These are phyloP conservation scores for Clamator glandarius DNA, from an alignment of 2,797 vertebrate genomes.

Conservation along the genomic window DNA sequence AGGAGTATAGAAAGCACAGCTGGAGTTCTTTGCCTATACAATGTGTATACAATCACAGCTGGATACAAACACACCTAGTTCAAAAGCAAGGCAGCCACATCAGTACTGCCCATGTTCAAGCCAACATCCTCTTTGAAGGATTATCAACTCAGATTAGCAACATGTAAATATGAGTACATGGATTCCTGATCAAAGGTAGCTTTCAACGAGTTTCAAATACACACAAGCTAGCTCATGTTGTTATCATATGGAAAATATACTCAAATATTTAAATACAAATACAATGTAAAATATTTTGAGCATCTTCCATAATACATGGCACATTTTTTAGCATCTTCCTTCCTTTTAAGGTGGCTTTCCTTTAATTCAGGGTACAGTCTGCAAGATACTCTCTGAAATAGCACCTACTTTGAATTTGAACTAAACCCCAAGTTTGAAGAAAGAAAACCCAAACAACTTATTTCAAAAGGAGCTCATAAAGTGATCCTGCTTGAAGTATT, in stretches of 20 bases:
- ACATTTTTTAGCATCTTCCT: background rate
- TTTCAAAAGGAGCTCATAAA: background rate
- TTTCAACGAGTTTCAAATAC: background rate
- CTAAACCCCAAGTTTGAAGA: background rate
- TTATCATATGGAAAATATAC: background rate
- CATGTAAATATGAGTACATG: background rate
- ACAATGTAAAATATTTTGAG: background rate
- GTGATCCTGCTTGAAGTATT: background rate
- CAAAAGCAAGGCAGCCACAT: background rate
- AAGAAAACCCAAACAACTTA: background rate
- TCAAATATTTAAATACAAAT: background rate
- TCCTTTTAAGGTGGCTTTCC: background rate
- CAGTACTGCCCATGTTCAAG: background rate
- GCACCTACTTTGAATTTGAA: background rate
- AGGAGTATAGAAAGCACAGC: background rate
- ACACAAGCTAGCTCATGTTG: background rate
- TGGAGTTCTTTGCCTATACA: background rate
- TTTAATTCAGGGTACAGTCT: background rate
- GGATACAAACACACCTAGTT: background rate
- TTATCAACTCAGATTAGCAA: background rate
- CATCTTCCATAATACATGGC: background rate
- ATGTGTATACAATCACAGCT: fast-evolving
- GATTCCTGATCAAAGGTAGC: background rate
- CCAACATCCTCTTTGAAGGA: background rate
- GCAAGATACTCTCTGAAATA: background rate